Base-by-base conservation (phyloP, 2,113 vertebrate species). In the Neotoma lepida region DNA sequence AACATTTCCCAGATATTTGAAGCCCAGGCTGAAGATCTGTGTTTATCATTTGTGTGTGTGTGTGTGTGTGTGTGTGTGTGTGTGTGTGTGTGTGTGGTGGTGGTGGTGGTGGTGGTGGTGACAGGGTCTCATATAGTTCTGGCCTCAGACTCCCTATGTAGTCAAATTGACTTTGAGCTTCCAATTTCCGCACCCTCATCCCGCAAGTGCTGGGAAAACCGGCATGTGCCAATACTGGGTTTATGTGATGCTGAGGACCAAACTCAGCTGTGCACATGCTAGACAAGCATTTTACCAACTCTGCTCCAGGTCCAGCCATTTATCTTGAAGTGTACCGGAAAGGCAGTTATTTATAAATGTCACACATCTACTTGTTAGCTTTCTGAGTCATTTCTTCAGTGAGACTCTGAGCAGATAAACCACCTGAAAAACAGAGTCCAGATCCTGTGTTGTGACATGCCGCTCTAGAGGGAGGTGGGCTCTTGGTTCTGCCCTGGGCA, bases 271-370 rank as follows among this genome's bases (percentile, higher is more conserved):
- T 51, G 63, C 8, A 46, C 35, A n/a, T n/a, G 20, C 33, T 66
- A 49, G 84, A 46, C 41, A 66, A 49, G 41, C 41, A 3, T 49
- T 13, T 30, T 22, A 14, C 44, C 61, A 49, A 46, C 46, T 26
- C 33, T 51, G 44, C 63, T 15, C 6, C 30, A 4, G 35, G 84
- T 6, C 44, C 4, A 10, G 84, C 26, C 49, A 0, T 85, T 94
- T 44, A 0, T 35, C 41, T 26, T 22, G 22, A 5, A 9, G 0
- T 18, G 18, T 0, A 0, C 41, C 35, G 4, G 4, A 49, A 7
- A 12, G 2, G 1, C 20, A 4, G 9, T 39, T 56, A 49, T 82
- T 44, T 66, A 0, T 70, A 9, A 17, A 4, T 49, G 26, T 58
- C 44, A 63, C 51, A 35, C 0, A 28, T 66, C 58, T 24, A 0